Percentiles rank a stretch among this genome's conserved stretches.
These are phyloP conservation scores for Thalassoma bifasciatum DNA, from an alignment of 2,113 vertebrate species.

Conservation along the genomic window DNA sequence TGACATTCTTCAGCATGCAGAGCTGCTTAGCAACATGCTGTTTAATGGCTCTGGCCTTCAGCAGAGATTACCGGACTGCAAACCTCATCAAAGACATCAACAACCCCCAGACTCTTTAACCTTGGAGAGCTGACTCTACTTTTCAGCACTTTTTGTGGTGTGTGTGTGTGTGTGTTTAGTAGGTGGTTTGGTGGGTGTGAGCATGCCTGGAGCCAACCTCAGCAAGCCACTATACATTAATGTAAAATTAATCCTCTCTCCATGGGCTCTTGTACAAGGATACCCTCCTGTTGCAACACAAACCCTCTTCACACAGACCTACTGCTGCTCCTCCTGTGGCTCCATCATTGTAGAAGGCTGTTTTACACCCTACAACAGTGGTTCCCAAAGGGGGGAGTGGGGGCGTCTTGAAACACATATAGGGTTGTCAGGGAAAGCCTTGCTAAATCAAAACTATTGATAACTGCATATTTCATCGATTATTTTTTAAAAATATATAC, in stretches of 20 bases:
- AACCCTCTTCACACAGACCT: constrained; percentile 29
- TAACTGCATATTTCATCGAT: no score
- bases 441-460: no score
- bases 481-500: no score
- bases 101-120: constrained; percentile 68
- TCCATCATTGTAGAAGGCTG: neutral
- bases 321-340: constrained; percentile 5
- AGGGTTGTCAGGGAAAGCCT: no score
- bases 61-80: constrained; percentile 66
- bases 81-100: constrained; percentile 75
- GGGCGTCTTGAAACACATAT: no score
- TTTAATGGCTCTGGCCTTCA: constrained; percentile 65
- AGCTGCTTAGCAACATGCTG: constrained; percentile 62
- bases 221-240: constrained; percentile 58
- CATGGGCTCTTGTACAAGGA: constrained; percentile 35
- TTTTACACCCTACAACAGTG: neutral
- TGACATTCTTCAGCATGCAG: constrained; percentile 28
- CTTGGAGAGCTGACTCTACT: constrained; percentile 68
- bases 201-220: constrained; percentile 31
- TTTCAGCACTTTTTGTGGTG: constrained; percentile 68
- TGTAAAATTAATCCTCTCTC: constrained; percentile 59
- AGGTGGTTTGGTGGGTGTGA: constrained; percentile 8
- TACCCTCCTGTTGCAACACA: constrained; percentile 1
- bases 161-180: constrained; percentile 14
- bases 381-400: neutral